A percentile compares a stretch with the other conserved stretches of the same genome.
phyloP scores from a whole-genome alignment of 2,113 vertebrate genomes.

The Acanthisitta chloris region DNA sequence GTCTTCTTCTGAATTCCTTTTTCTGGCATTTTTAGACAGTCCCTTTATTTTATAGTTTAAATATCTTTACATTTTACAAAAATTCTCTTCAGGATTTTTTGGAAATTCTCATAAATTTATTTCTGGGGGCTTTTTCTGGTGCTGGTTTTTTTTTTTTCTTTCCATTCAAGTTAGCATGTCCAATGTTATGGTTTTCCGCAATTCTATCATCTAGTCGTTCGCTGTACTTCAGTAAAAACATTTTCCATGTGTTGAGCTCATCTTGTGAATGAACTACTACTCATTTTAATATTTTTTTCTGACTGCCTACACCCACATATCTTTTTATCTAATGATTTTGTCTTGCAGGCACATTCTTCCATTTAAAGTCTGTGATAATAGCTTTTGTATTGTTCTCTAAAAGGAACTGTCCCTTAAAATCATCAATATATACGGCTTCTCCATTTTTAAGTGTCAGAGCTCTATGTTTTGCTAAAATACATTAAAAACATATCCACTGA shows the following conservation, averaged over 20 bases:
- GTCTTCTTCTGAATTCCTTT: background rate
- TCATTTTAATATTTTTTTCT: background rate
- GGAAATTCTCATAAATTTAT: background rate
- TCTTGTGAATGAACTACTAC: background rate
- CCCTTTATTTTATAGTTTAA: background rate
- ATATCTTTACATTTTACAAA: background rate
- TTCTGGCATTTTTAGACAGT: background rate
- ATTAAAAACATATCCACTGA: background rate
- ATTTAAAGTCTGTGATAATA: background rate
- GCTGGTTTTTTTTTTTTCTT: background rate
- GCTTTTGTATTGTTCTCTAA: background rate
- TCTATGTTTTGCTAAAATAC: background rate
- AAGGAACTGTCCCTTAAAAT: background rate
- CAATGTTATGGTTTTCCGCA: background rate
- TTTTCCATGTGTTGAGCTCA: background rate
- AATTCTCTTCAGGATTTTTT: background rate
- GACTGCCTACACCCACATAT: background rate
- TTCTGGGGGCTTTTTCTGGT: no score
- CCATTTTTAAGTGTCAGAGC: background rate
- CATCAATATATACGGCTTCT: background rate
- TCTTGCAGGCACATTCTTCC: background rate
- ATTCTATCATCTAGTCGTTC: background rate
- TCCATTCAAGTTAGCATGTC: background rate
- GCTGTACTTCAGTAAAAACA: background rate
- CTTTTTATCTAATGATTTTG: background rate